Base-by-base conservation (phyloP, 1,140 invertebrate species). In the Mylabris phalerata region DNA sequence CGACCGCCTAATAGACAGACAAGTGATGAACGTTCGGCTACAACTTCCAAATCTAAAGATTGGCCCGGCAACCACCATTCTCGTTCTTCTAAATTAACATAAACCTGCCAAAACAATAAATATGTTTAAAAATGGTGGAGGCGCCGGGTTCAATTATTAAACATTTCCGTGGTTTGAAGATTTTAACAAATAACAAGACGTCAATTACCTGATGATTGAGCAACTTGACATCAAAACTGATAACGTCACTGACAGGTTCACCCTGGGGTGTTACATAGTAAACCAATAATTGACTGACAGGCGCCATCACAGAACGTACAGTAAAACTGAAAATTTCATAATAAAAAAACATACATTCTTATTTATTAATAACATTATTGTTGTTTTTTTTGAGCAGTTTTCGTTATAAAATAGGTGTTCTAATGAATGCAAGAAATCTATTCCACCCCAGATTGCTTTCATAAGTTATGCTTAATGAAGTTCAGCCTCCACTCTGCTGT, bases 251-350 rank as follows among this genome's bases (percentile, higher is more conserved):
- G 59, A 92, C 84, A 0, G 84, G 82, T 68, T 92, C 89, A 0
- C 85, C 84, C 40, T 85, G 82, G 9, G 81, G 75, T 5, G 86
- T 83, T 9, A 90, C 82, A 73, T 90, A 90, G 67, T 89, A 91
- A 3, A 90, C 80, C 2, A 91, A 73, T 0, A 92, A 75, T 64
- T 86, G 83, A 45, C 84, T 86, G 0, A 85, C 75, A 0, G 86
- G 85, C 1, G 85, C 85, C 86, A 88, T 88, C 48, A 82, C 81
- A n/a, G 85, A 78, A 51, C 80, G 79, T 52, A 86, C 80, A 0
- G 74, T 76, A 69, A 84, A 84, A 63, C 83, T 84, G 77, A 2
- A 70, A 72, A 5, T 32, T 32, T 32, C 32, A 7, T 32, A 5
- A 48, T 69, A 57, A 67, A 61, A 64, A 41, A 55, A 19, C 11